phyloP scores from a whole-genome alignment of 1,140 invertebrate genomes.

The Neomicropteryx cornuta region DNA sequence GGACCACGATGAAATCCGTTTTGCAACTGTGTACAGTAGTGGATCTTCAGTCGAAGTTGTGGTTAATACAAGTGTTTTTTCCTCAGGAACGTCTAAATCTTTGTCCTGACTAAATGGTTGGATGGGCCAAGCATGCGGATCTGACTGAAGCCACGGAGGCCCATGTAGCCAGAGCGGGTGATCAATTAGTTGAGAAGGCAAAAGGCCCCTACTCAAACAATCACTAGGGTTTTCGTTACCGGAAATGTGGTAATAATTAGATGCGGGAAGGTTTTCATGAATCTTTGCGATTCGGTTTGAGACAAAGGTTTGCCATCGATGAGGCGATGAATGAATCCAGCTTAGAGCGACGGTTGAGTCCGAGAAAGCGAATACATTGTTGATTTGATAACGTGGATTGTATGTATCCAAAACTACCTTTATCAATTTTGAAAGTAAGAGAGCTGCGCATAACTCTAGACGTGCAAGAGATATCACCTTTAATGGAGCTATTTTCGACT shows the following conservation, averaged over 20 bases:
- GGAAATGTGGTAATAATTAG: constrained; percentile 19
- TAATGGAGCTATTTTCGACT: no score
- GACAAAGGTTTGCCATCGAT: constrained; percentile 26
- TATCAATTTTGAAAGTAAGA: constrained; percentile 15
- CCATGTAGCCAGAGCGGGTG: constrained; percentile 14
- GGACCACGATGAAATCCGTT: neutral
- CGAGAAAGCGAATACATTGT: constrained; percentile 7
- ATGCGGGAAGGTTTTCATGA: constrained; percentile 11
- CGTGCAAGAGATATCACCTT: no score
- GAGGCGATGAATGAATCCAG: constrained; percentile 21
- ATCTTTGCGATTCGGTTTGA: constrained; percentile 29
- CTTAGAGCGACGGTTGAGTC: constrained; percentile 24
- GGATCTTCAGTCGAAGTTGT: neutral
- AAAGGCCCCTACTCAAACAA: constrained; percentile 16
- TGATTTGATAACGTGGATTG: constrained; percentile 11
- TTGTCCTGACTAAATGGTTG: constrained; percentile 1
- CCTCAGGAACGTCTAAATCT: neutral
- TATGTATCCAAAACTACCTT: constrained; percentile 12
- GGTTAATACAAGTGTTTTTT: neutral
- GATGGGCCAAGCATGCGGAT: constrained; percentile 1
- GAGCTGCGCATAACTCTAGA: no score
- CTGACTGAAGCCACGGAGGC: constrained; percentile 6
- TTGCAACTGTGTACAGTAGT: neutral
- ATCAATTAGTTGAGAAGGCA: constrained; percentile 12
- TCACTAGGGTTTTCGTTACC: constrained; percentile 19